phyloP scores from a whole-genome alignment of 2,888 invertebrate genomes.

The Phlogophora meticulosa region DNA sequence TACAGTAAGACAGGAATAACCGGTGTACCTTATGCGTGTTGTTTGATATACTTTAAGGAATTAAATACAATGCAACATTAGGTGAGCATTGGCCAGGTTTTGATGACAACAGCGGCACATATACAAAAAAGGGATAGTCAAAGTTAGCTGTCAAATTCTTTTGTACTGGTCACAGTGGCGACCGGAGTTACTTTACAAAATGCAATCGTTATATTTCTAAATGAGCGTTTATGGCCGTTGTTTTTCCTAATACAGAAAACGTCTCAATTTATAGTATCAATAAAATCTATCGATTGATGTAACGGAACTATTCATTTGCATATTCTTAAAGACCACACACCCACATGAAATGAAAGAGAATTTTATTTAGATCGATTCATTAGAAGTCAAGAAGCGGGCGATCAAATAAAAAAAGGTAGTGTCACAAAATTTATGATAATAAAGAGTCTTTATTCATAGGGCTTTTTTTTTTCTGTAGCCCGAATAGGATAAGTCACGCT shows the following conservation, averaged over 20 bases:
- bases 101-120: too few relatives aligned
- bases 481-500: constrained; percentile 86
- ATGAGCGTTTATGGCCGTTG: not conserved
- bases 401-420: constrained; percentile 68
- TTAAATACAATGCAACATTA: too few relatives aligned
- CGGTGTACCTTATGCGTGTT: too few relatives aligned
- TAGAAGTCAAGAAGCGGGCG: constrained; percentile 63
- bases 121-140: too few relatives aligned
- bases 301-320: constrained; percentile 32
- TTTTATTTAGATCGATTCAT: constrained; percentile 68
- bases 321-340: constrained; percentile 65
- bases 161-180: too few relatives aligned
- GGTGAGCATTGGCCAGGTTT: too few relatives aligned
- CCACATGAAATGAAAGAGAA: constrained; percentile 56
- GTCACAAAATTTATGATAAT: constrained; percentile 80
- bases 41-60: too few relatives aligned
- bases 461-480: constrained; percentile 74
- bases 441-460: constrained; percentile 78
- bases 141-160: too few relatives aligned
- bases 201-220: not conserved
- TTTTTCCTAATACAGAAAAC: constrained; percentile 15
- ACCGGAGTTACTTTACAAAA: constrained; percentile 13
- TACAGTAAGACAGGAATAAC: too few relatives aligned
- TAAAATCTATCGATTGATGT: constrained; percentile 40
- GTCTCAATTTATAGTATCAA: constrained; percentile 20